Base-by-base conservation (phyloP, 2,888 invertebrate genomes). In the Polydrusus tereticollis region DNA sequence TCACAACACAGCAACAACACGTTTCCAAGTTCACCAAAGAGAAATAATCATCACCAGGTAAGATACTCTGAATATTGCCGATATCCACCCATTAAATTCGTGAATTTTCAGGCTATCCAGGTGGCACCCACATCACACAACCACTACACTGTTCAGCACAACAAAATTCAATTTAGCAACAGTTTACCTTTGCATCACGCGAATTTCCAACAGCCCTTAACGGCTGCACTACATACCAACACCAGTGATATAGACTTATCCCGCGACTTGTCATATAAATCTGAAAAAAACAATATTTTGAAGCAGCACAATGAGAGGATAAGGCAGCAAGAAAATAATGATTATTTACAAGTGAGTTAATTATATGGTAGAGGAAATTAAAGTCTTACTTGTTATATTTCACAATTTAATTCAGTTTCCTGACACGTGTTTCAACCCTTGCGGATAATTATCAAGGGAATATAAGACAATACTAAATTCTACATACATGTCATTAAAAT, bases 101-200 rank as follows among this genome's bases (percentile, higher is more conserved):
- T 36, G 12, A 1, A 36, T n/a, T 36, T 36, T 45, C 65, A 75
- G 83, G 33, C 83, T 82, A 43, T 60, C 73, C 75, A 81, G 12
- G 52, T 71, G 16, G 62, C 74, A 33, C 72, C 47, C 77, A 82
- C 83, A 18, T 66, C 69, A 58, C 85, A 84, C 72, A 84, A 83
- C 73, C 85, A 86, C 76, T 84, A 83, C 69, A 76, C 80, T 4
- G 78, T 83, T 26, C 83, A 83, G 71, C 82, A 86, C 77, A 84
- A 80, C 68, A 86, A 86, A 78, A 78, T 86, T 16, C 86, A 86
- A 76, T 81, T 84, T 29, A 86, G 84, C 71, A 86, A 86, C 77
- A 86, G 86, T n/a, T 74, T 86, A 66, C 86, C 87, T 0, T 75
- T 86, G 41, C 85, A 85, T 72, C 80, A 81, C 62, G 82, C 83